These are phyloP conservation scores for Brachymystax lenok DNA, from an alignment of 2,797 vertebrate species.

Conservation along the genomic window DNA sequence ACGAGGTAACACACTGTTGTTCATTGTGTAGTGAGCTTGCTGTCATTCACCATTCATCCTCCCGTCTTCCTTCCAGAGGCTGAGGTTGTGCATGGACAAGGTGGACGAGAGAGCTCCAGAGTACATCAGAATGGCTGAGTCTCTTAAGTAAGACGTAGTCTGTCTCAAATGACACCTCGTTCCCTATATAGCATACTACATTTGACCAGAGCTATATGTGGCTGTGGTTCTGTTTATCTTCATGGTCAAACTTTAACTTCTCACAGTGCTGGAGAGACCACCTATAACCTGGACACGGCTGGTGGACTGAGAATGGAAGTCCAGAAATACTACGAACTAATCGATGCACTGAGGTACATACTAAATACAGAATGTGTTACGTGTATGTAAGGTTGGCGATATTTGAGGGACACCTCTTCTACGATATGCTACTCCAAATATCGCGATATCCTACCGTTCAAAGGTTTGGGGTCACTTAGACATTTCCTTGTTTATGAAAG, in stretches of 20 bases:
- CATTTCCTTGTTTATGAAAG: too few species aligned
- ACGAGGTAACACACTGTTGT: conserved; percentile 77
- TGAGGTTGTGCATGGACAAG: conserved; percentile 92
- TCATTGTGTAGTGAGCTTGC: conserved; percentile 28
- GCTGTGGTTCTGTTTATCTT: not conserved
- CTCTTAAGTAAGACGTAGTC: conserved; percentile 86
- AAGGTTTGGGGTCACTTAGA: too few species aligned
- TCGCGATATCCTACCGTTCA: too few species aligned
- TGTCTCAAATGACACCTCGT: not conserved
- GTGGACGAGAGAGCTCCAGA: conserved; percentile 95
- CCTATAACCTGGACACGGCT: conserved; percentile 89
- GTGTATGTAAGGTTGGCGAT: too few species aligned
- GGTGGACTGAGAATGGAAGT: conserved; percentile 89
- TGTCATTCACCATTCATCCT: not conserved
- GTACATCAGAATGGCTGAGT: conserved; percentile 93
- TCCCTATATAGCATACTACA: not conserved
- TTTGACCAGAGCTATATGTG: not conserved
- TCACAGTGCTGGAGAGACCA: conserved; percentile 89
- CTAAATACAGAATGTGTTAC: too few species aligned
- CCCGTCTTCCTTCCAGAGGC: conserved; percentile 78
- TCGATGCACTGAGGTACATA: conserved; percentile 91
- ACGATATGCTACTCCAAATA: too few species aligned
- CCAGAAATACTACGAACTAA: conserved; percentile 95
- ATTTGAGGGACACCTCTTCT: too few species aligned
- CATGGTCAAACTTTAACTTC: not conserved